Evolutionary conservation across 2,797 vertebrate genomes (phyloP).

Genomic region (Etheostoma perlongum): DNA sequence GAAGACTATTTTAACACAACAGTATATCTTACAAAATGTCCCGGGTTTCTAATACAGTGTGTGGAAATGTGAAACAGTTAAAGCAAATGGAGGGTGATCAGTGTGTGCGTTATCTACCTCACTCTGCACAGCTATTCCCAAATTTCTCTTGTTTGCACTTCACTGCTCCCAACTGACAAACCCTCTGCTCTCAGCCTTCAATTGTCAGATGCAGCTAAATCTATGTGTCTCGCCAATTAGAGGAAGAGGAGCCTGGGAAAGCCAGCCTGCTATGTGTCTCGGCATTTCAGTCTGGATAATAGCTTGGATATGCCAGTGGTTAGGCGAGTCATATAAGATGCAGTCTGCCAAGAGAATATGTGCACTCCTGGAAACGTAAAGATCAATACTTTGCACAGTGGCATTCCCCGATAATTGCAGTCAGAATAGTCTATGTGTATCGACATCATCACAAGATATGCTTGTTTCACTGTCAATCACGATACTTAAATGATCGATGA

Average conservation of each 20-base stretch:
- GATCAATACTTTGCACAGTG: slow-evolving; percentile 59
- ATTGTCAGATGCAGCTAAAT: slow-evolving; percentile 65
- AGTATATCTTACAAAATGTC: slow-evolving; percentile 35
- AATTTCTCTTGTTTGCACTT: slow-evolving; percentile 74
- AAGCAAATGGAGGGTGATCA: slow-evolving; percentile 68
- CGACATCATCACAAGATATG: not conserved
- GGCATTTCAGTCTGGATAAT: slow-evolving; percentile 56
- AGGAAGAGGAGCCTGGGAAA: slow-evolving; percentile 56
- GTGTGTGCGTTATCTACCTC: slow-evolving; percentile 50
- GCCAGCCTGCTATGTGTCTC: slow-evolving; percentile 45
- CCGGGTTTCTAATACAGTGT: slow-evolving; percentile 25
- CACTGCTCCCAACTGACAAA: slow-evolving; percentile 74
- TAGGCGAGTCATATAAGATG: slow-evolving; percentile 47
- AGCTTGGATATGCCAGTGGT: slow-evolving; percentile 51
- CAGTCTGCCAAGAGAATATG: slow-evolving; percentile 37
- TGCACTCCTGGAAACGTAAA: slow-evolving; percentile 46
- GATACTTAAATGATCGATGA: slow-evolving; percentile 6
- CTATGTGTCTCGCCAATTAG: slow-evolving; percentile 70
- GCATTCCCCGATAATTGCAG: slow-evolving; percentile 31
- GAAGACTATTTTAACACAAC: slow-evolving; percentile 33
- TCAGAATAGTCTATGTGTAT: slow-evolving; percentile 5
- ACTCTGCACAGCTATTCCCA: slow-evolving; percentile 59
- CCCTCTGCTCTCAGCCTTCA: slow-evolving; percentile 62
- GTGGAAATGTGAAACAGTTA: slow-evolving; percentile 47
- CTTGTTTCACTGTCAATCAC: slow-evolving; percentile 16